Evolutionary conservation across 2,113 vertebrate genomes (phyloP).

Genomic region (Pedionomus torquatus): DNA sequence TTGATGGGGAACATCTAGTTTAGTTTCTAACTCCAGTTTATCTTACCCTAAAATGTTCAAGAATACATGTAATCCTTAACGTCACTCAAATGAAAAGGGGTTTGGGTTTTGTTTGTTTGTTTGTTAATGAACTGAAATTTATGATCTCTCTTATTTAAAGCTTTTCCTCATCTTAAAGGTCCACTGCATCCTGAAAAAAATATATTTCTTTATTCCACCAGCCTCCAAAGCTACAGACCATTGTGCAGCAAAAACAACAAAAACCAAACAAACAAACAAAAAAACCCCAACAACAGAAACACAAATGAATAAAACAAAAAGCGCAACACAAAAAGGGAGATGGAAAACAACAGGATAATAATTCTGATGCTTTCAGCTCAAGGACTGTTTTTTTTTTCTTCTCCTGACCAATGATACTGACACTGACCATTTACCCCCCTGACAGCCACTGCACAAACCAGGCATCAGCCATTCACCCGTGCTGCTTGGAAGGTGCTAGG

Average conservation of each 20-base stretch:
- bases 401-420: not conserved
- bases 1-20: not conserved
- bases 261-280: too few species aligned
- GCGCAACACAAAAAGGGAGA: not conserved
- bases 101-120: not conserved
- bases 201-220: not conserved
- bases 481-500: not conserved
- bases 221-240: not conserved
- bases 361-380: not conserved
- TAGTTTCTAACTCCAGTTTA: not conserved
- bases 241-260: not conserved
- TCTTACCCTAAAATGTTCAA: not conserved
- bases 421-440: not conserved
- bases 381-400: accelerated
- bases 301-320: not conserved
- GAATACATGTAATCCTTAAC: not conserved
- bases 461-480: not conserved
- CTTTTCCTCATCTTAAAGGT: not conserved
- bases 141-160: not conserved
- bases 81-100: not conserved
- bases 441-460: not conserved
- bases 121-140: not conserved
- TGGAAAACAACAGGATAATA: not conserved
- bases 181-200: not conserved
- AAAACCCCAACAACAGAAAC: not conserved